Percentiles rank a stretch among this genome's conserved stretches.
These are phyloP conservation scores for Andrena trimmerana DNA, from an alignment of 2,888 invertebrate species.

Conservation along the genomic window DNA sequence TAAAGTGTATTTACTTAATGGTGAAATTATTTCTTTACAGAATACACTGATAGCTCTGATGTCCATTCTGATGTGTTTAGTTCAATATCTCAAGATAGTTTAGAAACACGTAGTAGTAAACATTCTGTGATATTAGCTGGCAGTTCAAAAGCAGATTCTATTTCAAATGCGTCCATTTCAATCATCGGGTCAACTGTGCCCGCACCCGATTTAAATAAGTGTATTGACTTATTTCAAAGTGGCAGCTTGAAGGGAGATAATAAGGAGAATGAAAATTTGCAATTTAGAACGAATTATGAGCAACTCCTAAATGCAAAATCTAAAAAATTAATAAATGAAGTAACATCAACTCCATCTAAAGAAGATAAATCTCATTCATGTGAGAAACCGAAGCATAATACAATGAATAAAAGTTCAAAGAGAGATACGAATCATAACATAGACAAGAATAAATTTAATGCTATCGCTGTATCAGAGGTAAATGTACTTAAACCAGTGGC, in stretches of 20 bases:
- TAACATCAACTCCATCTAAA: neutral
- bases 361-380: neutral
- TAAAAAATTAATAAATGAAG: neutral
- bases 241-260: conserved; percentile 3
- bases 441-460: neutral
- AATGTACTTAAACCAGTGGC: neutral
- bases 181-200: neutral
- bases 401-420: neutral
- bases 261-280: conserved; percentile 49
- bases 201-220: conserved; percentile 57
- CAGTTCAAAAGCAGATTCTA: conserved; percentile 13
- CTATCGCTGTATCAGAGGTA: neutral
- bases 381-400: neutral
- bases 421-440: conserved; percentile 57
- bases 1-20: neutral
- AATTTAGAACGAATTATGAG: neutral
- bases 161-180: neutral
- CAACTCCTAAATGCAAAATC: neutral
- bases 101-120: conserved; percentile 14
- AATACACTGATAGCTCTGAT: neutral
- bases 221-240: conserved; percentile 49
- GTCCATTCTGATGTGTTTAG: neutral
- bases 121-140: conserved; percentile 44
- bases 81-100: conserved; percentile 43
- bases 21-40: conserved; percentile 41